A percentile compares a stretch with the other conserved stretches of the same genome.
These are phyloP conservation scores for Danionella cerebrum DNA, from an alignment of 2,113 vertebrate genomes.

Conservation along the genomic window DNA sequence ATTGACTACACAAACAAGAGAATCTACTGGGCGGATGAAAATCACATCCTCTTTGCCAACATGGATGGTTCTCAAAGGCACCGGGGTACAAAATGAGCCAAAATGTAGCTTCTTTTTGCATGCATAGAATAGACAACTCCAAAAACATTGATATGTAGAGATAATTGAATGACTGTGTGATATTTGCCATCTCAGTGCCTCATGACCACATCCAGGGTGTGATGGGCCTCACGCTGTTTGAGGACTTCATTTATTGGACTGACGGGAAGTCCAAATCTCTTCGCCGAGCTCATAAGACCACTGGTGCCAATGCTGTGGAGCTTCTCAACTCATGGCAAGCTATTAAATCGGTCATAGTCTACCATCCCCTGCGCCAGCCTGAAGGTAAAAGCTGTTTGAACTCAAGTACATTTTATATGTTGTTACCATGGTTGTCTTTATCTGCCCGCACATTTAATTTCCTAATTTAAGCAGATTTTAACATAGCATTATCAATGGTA, in stretches of 20 bases:
- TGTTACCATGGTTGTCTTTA: too few species aligned
- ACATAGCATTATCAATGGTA: too few species aligned
- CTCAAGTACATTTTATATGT: conserved; percentile 3
- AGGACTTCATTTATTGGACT: conserved; percentile 98
- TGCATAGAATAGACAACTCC: background rate
- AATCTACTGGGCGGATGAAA: conserved; percentile 95
- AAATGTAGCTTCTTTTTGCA: conserved; percentile 54
- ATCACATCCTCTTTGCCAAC: conserved; percentile 90
- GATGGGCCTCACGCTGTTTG: conserved; percentile 92
- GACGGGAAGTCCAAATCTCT: conserved; percentile 97
- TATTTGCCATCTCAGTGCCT: conserved; percentile 73
- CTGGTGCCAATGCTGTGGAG: conserved; percentile 76
- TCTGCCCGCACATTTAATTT: too few species aligned
- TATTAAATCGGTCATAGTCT: conserved; percentile 94
- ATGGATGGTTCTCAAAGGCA: conserved; percentile 87
- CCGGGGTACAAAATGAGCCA: conserved; percentile 73
- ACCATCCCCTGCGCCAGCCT: conserved; percentile 92
- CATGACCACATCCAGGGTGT: conserved; percentile 90
- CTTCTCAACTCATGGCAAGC: conserved; percentile 96
- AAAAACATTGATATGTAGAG: too few species aligned
- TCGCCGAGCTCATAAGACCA: conserved; percentile 91
- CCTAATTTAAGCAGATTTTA: too few species aligned
- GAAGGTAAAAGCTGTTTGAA: conserved; percentile 74
- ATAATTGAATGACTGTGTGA: too few species aligned
- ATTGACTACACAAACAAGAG: conserved; percentile 94